Base-by-base conservation (phyloP, 1,140 invertebrate genomes). In the Panonychus citri region DNA sequence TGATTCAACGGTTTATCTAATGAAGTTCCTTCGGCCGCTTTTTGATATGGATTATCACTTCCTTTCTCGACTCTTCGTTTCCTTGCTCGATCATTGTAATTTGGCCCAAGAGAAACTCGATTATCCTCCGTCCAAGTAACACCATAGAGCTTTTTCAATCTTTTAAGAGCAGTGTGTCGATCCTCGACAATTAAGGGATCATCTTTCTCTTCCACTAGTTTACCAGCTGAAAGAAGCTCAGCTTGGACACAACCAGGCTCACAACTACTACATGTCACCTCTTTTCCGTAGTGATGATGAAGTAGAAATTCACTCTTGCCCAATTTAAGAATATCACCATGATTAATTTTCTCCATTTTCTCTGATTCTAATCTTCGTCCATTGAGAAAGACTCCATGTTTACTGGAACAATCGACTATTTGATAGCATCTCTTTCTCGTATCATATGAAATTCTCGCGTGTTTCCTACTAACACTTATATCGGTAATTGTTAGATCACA, bases 381-480 rank as follows among this genome's bases (percentile, higher is more conserved):
- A 70, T 93, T 87, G 3, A 91, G 64, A 55, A 79, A 75, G 0
- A 85, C 90, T 2, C 87, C 88, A 68, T 89, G 90, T 64, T 82
- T 77, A 34, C 85, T 90, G 10, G 84, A 85, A 51, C 82, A 64
- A 69, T 91, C 87, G 1, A 83, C 75, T 50, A 76, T 27, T 7
- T 26, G 71, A 65, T 87, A 91, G 2, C 70, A 51, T 3, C 24
- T 10, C 10, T 27, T n/a, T n/a, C 62, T 56, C 25, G 62, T 34
- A 58, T 68, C 60, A 63, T 66, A 74, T 17, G 49, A 59, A 25
- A 74, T 66, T 64, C 78, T 78, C 17, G 85, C 76, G 69, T 91
- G 86, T 60, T 83, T 81, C 72, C 83, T 82, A 61, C 81, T 85
- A 8, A 89, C 76, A 71, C 81, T 82, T 53, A 79, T 70, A 66